phyloP scores from a whole-genome alignment of 2,888 invertebrate genomes.

The Argyresthia albistria region DNA sequence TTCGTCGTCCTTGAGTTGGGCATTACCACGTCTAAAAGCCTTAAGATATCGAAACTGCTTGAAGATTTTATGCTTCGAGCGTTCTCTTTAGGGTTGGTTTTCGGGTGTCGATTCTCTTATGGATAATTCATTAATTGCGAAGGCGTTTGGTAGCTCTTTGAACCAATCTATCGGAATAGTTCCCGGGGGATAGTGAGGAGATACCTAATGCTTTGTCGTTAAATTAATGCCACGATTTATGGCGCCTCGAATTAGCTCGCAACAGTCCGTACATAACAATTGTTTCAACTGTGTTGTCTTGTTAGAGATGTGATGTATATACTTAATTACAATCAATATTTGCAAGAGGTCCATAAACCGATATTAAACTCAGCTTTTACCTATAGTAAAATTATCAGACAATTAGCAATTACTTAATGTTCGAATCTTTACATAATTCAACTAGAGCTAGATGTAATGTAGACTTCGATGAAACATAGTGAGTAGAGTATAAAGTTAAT shows the following conservation, averaged over 20 bases:
- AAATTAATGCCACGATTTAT: slow-evolving; percentile 70
- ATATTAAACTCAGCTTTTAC: too few species aligned
- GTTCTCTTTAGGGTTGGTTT: slow-evolving; percentile 3
- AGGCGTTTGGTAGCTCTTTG: slow-evolving; percentile 45
- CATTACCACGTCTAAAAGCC: background rate
- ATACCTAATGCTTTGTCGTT: slow-evolving; percentile 65
- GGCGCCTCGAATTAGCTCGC: slow-evolving; percentile 54
- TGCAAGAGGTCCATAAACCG: too few species aligned
- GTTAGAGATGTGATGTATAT: background rate
- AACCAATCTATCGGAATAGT: slow-evolving; percentile 75
- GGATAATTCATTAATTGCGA: slow-evolving; percentile 13
- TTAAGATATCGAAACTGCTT: slow-evolving; percentile 15
- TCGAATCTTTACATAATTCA: too few species aligned
- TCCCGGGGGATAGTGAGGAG: slow-evolving; percentile 63
- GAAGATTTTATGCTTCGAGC: background rate
- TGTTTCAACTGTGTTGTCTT: slow-evolving; percentile 9
- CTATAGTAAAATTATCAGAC: too few species aligned
- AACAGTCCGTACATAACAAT: slow-evolving; percentile 20
- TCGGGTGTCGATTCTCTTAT: background rate
- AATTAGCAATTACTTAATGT: too few species aligned
- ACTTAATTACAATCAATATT: too few species aligned
- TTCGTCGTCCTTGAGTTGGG: slow-evolving; percentile 11
- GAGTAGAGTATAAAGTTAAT: too few species aligned
- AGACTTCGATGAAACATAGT: too few species aligned
- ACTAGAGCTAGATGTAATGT: too few species aligned